These are phyloP conservation scores for Clostera curtula DNA, from an alignment of 2,888 invertebrate genomes.

Conservation along the genomic window DNA sequence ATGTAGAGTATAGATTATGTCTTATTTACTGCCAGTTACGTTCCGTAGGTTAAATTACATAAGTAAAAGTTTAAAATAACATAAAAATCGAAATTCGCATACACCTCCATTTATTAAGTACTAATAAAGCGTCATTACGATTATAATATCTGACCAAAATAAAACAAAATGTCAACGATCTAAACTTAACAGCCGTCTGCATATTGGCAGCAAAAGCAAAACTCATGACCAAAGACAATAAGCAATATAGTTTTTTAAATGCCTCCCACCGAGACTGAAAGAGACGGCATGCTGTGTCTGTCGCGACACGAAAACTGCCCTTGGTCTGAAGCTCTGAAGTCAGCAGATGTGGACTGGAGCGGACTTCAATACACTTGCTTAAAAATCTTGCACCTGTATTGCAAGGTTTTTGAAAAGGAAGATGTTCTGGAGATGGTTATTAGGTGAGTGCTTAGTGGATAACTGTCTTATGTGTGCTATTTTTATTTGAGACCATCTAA, in stretches of 20 bases:
- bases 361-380: conserved; percentile 89
- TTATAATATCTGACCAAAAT: too few relatives aligned
- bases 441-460: too few relatives aligned
- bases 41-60: too few relatives aligned
- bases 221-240: conserved; percentile 10
- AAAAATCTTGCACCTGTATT: conserved; percentile 88
- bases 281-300: conserved; percentile 76
- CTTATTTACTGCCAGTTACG: too few relatives aligned
- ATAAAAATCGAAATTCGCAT: too few relatives aligned
- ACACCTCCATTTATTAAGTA: too few relatives aligned
- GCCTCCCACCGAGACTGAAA: conserved; percentile 63
- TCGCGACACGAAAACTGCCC: conserved; percentile 78
- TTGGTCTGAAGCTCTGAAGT: conserved; percentile 72
- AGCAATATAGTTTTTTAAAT: conserved; percentile 38
- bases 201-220: conserved; percentile 16
- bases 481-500: too few relatives aligned
- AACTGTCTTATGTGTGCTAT: too few relatives aligned
- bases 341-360: conserved; percentile 82
- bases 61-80: too few relatives aligned
- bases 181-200: conserved; percentile 7
- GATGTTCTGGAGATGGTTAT: conserved; percentile 86
- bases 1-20: too few relatives aligned
- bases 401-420: conserved; percentile 89
- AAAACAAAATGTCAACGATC: conserved; percentile 10
- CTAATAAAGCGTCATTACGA: too few relatives aligned